Evolutionary conservation across 2,113 vertebrate genomes (phyloP), one percentile per base, ranked within the genome.

Genomic region (Acinonyx jubatus): DNA sequence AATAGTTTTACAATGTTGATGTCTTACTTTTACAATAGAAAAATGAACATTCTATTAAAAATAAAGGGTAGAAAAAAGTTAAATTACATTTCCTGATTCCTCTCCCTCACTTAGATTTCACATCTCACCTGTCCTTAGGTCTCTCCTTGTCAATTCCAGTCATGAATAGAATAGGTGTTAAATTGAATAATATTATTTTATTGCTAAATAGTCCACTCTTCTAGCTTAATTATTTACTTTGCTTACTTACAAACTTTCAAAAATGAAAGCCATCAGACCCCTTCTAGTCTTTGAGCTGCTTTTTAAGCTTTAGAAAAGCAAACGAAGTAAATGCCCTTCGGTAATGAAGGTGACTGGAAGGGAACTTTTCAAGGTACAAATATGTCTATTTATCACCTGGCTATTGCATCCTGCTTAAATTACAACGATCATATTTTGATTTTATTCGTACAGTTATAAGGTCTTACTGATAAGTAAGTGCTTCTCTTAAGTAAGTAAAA

Each of bases 401-500:
- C 80, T 95, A 95, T 66, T 95, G 31, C 4, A 19, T 81, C 74
- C 57, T 89, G 27, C 74, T 97, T 93, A 94, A 97, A 93, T 89
- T 92, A 97, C 12, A 93, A 89, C 16, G 29, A 89, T 97, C 73
- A 96, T 61, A 86, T 89, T 81, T 97, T 95, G 66, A 93, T 91
- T 95, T 94, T 79, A 96, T 93, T 97, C 96, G 81, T 80, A 76
- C 16, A 90, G 66, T 96, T 96, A 92, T 50, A 97, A 61, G 41
- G 50, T 57, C 63, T 97, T 94, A 96, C 87, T 90, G 86, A 80
- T 96, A 97, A 97, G 96, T 90, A 92, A 95, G 74, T 90, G 76
- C 93, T 96, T 97, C 88, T 96, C 85, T 93, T 93, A 96, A 97
- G 66, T 93, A 93, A 98, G 92, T 96, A 97, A 97, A 98, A 97